Evolutionary conservation across 2,888 invertebrate genomes (phyloP).

Genomic region (Leptinotarsa rubiginosa): DNA sequence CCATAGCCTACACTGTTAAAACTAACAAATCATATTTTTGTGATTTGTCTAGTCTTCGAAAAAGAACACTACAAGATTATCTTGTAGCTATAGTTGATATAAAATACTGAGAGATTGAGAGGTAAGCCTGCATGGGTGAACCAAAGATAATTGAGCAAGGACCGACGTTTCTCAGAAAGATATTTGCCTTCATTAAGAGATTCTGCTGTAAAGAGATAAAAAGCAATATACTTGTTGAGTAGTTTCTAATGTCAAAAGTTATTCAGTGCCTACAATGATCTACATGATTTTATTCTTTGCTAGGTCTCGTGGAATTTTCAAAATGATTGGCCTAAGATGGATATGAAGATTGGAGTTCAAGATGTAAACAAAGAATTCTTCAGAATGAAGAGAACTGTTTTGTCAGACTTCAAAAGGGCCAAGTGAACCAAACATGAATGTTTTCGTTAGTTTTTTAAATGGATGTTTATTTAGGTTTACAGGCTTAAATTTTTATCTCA

Average conservation of each 20-base stretch:
- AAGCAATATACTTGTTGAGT: slow-evolving; percentile 7
- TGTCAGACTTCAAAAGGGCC: no score
- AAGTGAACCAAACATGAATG: no score
- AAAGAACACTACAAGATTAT: neutral
- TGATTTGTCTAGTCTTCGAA: slow-evolving; percentile 1
- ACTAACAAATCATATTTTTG: neutral
- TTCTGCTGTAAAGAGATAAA: slow-evolving; percentile 6
- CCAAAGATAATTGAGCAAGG: slow-evolving; percentile 9
- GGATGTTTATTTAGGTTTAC: no score
- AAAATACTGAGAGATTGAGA: slow-evolving; percentile 4
- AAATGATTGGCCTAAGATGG: slow-evolving; percentile 5
- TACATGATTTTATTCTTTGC: slow-evolving; percentile 27
- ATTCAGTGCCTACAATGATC: slow-evolving; percentile 15
- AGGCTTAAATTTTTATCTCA: no score
- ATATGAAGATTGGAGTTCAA: slow-evolving; percentile 16
- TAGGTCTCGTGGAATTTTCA: slow-evolving; percentile 22
- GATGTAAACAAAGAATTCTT: slow-evolving; percentile 13
- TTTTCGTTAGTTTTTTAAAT: no score
- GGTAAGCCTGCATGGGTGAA: slow-evolving; percentile 6
- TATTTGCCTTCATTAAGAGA: slow-evolving; percentile 7
- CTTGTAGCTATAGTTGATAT: slow-evolving; percentile 7
- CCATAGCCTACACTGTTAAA: neutral
- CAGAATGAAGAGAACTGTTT: neutral
- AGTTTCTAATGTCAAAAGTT: slow-evolving; percentile 14
- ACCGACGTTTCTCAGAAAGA: slow-evolving; percentile 5